Base-by-base conservation (phyloP, 2,888 invertebrate species). In the Stenodera caucasica region DNA sequence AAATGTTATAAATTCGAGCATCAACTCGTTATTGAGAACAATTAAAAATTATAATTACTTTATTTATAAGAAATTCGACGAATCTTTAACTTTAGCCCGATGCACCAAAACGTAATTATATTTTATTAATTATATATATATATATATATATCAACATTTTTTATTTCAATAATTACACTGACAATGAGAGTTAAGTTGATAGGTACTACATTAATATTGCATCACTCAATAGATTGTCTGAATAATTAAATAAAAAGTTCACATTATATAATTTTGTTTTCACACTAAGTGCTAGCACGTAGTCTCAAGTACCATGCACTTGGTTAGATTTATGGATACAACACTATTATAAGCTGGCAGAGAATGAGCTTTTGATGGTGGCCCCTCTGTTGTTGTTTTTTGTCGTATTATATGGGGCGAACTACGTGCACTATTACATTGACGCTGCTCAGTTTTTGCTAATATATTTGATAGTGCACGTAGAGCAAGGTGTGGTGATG, bases 181-280 rank as follows among this genome's bases (percentile, higher is more conserved):
- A 63, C 37, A 63, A 37, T 63, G 60, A 63, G n/a, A n/a, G n/a
- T n/a, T 59, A 5, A 26, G 63, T 63, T 60, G 57, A 63, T 63
- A 57, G 63, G 52, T 63, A 63, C 60, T 65, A 66, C 64, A 66
- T 61, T 66, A 68, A 74, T 76, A 76, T 77, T 76, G 76, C 77
- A 76, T 76, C 76, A 76, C 75, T 74, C 72, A 65, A 69, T 64
- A 74, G 77, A 77, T 77, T 77, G 77, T 77, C 77, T 68, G 67
- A 70, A 67, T 68, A 70, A 69, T 68, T 40, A 58, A 61, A 68
- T 69, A 66, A 69, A 65, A 69, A 68, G 70, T 68, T 59, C 70
- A 70, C 68, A 66, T 57, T 57, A 64, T 70, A 65, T 63, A 67
- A 15, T 11, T 12, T 11, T 40, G 54, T 57, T 64, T 21, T 67